Conservation (phyloP, 1,140 invertebrate genomes). For the Ylistrum balloti region DNA sequence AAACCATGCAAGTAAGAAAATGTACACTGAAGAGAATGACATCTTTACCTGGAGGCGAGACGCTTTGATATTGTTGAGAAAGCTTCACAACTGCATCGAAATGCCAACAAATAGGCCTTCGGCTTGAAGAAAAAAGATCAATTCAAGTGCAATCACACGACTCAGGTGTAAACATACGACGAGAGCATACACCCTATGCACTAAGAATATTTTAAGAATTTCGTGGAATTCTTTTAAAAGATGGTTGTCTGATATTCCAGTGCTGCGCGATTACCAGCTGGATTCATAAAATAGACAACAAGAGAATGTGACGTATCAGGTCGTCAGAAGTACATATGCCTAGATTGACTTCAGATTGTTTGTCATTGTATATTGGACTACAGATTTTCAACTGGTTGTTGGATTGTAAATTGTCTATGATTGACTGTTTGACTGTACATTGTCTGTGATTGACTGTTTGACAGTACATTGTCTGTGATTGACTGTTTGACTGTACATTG, state of each 20-base stretch:
- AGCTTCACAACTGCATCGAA: neutral
- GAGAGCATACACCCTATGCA: neutral
- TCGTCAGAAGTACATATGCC: too few species aligned
- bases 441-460: too few species aligned
- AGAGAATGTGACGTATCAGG: too few species aligned
- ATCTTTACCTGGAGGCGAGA: neutral
- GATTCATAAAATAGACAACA: too few species aligned
- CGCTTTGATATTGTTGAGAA: constrained; percentile 20
- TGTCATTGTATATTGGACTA: too few species aligned
- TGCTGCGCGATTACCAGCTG: neutral
- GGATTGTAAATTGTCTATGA: too few species aligned
- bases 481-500: too few species aligned
- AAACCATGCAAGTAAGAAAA: neutral
- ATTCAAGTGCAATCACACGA: neutral
- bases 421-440: too few species aligned
- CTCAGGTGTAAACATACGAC: constrained; percentile 23
- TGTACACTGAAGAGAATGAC: neutral
- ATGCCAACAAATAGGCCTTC: neutral
- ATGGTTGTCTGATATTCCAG: neutral
- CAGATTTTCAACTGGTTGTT: too few species aligned
- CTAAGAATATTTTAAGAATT: neutral
- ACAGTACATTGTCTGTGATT: too few species aligned
- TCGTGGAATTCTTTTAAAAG: neutral
- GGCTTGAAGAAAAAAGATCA: neutral
- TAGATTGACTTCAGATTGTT: too few species aligned